Evolutionary conservation across 2,888 invertebrate species (phyloP), one percentile per base, ranked within the genome.

Genomic region (Rambutsinella grinnellia): DNA sequence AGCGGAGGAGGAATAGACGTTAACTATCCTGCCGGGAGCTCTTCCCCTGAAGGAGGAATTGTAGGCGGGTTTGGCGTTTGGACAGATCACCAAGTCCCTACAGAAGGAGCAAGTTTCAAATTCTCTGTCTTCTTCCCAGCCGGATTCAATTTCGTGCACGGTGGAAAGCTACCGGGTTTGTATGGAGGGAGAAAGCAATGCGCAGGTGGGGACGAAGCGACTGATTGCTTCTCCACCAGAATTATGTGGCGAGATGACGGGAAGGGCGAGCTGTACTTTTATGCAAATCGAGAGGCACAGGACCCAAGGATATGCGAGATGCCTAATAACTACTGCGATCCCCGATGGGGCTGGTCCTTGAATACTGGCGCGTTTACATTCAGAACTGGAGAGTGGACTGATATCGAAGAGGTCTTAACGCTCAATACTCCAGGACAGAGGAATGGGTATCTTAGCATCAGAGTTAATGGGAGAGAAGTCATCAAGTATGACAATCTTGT

Each of bases 221-320:
- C 26, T 1, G 78, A 80, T 47, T 80, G 80, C 28, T 80, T 78
- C 19, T 78, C 78, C 0, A 78, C 78, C 5, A 17, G 78, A 17
- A 46, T 78, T 15, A 80, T 80, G 80, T 80, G 80, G 80, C 21
- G 80, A 36, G 80, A 76, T 19, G 26, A 67, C 13, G 80, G 80
- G 13, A 27, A 58, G 15, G 80, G 80, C 5, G 80, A 80, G 47
- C 24, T 78, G 46, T 80, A 80, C 63, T 54, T 80, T 21, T 80
- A 80, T 26, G 80, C 80, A 3, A 80, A 80, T 57, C 63, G 80
- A 3, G 72, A 80, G 28, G 80, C 80, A 13, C 80, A 80, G 65
- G 80, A 80, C 60, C 80, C 78, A 15, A 65, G 60, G 3, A 78
- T 80, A 62, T 80, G 80, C 47, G 19, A 78, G 36, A 72, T 53